A percentile compares a stretch with the other conserved stretches of the same genome.
Evolutionary conservation across 2,888 invertebrate species (phyloP).

Genomic region (Cheilosia pagana): DNA sequence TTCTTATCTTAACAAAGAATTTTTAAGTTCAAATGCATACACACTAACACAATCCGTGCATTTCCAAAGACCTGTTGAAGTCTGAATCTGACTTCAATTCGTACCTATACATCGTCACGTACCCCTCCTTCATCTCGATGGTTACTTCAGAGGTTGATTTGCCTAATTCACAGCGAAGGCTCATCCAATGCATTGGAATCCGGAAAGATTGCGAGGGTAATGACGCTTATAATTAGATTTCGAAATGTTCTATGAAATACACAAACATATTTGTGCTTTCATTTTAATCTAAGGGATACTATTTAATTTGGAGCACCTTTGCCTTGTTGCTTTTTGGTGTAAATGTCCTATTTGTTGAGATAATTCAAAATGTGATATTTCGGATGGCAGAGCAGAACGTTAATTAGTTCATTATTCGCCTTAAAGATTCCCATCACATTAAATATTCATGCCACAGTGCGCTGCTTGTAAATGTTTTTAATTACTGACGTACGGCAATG

Average conservation of each 20-base stretch:
- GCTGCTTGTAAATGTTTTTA: conserved; percentile 43
- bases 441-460: conserved; percentile 42
- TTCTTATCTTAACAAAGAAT: conserved; percentile 2
- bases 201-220: conserved; percentile 27
- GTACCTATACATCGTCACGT: conserved; percentile 27
- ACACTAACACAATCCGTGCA: not conserved
- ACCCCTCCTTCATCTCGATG: conserved; percentile 12
- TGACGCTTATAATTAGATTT: conserved; percentile 63
- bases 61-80: conserved; percentile 7
- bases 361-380: conserved; percentile 55
- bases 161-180: conserved; percentile 25
- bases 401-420: conserved; percentile 62
- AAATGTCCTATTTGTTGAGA: conserved; percentile 35
- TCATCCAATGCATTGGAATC: conserved; percentile 38
- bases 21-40: not conserved
- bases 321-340: conserved; percentile 14
- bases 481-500: conserved; percentile 31
- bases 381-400: conserved; percentile 50
- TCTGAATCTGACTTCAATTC: conserved; percentile 16
- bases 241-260: conserved; percentile 2
- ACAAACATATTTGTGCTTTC: conserved; percentile 14
- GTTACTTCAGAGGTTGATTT: conserved; percentile 17
- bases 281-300: conserved; percentile 23
- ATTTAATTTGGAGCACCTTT: conserved; percentile 23
- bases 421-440: conserved; percentile 49